Evolutionary conservation across 2,113 vertebrate species (phyloP).

Genomic region (Cochlearius cochlearius): DNA sequence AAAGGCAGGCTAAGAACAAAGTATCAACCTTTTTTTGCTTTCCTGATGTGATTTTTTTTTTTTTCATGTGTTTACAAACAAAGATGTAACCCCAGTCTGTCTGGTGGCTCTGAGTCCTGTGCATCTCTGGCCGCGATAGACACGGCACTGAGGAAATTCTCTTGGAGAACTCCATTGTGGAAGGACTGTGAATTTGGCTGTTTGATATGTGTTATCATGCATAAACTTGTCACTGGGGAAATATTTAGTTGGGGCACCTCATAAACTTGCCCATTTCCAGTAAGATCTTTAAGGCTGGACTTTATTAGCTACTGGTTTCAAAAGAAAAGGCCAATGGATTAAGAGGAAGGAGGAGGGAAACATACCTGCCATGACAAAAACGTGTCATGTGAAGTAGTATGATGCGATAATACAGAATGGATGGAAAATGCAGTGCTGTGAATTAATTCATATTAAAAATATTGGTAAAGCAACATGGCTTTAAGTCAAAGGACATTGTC

Average conservation of each 20-base stretch:
- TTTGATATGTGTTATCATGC: not conserved
- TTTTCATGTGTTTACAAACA: not conserved
- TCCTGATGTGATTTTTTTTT: not conserved
- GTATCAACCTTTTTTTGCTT: not conserved
- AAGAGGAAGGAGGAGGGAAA: not conserved
- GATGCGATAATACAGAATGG: not conserved
- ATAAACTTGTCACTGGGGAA: not conserved
- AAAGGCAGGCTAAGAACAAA: not conserved
- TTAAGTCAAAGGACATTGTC: not conserved
- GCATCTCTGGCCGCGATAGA: not conserved
- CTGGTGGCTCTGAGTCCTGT: fast-evolving
- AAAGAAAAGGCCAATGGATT: not conserved
- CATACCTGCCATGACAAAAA: not conserved
- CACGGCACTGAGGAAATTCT: not conserved
- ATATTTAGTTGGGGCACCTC: not conserved
- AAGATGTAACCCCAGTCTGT: not conserved
- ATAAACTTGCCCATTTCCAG: not conserved
- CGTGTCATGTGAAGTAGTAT: not conserved
- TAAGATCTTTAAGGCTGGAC: not conserved
- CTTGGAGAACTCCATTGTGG: not conserved
- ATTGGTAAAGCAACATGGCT: not conserved
- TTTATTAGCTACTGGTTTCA: not conserved
- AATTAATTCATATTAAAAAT: not conserved
- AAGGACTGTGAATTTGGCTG: not conserved
- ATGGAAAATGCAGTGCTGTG: not conserved